Evolutionary conservation across 1,140 invertebrate genomes (phyloP).

Genomic region (Tetranychus urticae): DNA sequence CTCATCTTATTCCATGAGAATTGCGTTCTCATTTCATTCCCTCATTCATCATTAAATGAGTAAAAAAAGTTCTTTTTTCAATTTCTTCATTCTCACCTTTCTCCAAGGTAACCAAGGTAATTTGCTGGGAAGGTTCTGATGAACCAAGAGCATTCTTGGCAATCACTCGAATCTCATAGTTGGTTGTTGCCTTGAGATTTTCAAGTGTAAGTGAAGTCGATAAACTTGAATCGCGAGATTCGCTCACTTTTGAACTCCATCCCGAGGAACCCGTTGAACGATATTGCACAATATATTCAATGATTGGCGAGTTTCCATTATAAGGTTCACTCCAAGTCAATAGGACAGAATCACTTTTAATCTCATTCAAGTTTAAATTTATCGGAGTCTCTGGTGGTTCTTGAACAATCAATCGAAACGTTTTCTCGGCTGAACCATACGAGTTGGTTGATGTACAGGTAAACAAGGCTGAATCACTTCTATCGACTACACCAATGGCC

Average conservation of each 20-base stretch:
- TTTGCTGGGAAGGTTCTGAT: not conserved
- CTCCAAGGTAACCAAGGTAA: not conserved
- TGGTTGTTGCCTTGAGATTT: not conserved
- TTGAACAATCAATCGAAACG: constrained; percentile 81
- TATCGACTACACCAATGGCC: not conserved
- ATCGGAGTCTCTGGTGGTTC: constrained; percentile 58
- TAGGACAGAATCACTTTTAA: constrained; percentile 65
- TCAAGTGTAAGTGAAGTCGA: not conserved
- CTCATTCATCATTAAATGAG: too few species aligned
- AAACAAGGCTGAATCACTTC: constrained; percentile 60
- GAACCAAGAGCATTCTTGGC: not conserved
- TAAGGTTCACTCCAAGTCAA: constrained; percentile 79
- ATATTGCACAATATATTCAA: constrained; percentile 57
- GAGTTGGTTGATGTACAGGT: constrained; percentile 82
- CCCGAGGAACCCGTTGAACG: not conserved
- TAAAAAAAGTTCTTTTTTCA: too few species aligned
- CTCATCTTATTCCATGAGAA: too few species aligned
- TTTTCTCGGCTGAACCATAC: constrained; percentile 81
- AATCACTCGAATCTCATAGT: not conserved
- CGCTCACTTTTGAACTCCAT: not conserved
- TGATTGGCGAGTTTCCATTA: constrained; percentile 81
- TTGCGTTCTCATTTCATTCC: too few species aligned
- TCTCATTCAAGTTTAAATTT: constrained; percentile 66
- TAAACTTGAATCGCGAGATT: not conserved
- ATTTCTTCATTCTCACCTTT: not conserved